Percentiles rank a stretch among this genome's conserved stretches.
Conservation (phyloP, 2,797 vertebrate species). For the Adrianichthys oophorus region DNA sequence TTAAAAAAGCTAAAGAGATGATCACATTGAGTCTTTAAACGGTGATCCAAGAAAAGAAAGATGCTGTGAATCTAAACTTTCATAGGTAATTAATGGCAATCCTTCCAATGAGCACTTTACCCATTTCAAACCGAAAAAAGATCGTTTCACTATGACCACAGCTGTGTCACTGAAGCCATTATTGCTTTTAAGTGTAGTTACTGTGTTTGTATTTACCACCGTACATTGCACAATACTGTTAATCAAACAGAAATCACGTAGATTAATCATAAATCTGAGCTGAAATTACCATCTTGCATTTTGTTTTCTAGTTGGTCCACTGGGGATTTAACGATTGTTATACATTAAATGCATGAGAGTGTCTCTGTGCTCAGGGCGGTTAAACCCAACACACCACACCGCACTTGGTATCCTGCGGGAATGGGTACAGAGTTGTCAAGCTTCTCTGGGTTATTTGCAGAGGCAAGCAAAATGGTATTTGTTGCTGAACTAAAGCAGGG, state of each 20-base stretch:
- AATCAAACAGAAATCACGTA: conserved; percentile 22
- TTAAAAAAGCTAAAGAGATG: too few relatives aligned
- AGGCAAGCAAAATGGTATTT: conserved; percentile 69
- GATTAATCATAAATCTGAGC: conserved; percentile 2
- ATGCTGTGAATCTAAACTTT: too few relatives aligned
- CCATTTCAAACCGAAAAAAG: too few relatives aligned
- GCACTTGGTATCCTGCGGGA: conserved; percentile 44
- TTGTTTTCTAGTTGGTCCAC: conserved; percentile 11
- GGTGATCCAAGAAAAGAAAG: too few relatives aligned
- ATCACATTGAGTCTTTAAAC: too few relatives aligned
- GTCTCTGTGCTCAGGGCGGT: conserved; percentile 16
- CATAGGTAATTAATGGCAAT: too few relatives aligned
- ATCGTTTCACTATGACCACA: too few relatives aligned
- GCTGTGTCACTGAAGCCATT: too few relatives aligned
- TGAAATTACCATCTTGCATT: conserved; percentile 18
- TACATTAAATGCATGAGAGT: conserved; percentile 24
- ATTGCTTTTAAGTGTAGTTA: too few relatives aligned
- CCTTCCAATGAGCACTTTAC: too few relatives aligned
- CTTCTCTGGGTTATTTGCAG: conserved; percentile 65
- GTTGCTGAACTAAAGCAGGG: conserved; percentile 67
- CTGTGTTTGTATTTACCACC: too few relatives aligned
- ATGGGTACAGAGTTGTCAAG: conserved; percentile 50
- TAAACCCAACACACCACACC: conserved; percentile 11
- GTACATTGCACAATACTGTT: not conserved
- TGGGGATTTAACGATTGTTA: conserved; percentile 26